These are phyloP conservation scores for Amitus sp. DNA, from an alignment of 2,888 invertebrate species.

Conservation along the genomic window DNA sequence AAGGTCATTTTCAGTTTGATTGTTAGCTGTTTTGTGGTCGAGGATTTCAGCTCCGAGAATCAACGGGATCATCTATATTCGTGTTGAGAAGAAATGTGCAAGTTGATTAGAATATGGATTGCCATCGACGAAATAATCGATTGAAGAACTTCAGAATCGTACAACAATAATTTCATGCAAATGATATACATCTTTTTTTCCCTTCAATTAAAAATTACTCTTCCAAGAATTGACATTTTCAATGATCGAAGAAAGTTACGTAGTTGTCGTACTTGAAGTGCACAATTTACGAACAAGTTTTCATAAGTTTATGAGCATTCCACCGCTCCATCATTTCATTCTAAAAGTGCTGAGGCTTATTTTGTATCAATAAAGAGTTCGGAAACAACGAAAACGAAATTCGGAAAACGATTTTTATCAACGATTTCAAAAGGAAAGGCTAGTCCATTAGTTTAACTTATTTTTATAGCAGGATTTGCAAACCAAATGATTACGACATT, in stretches of 20 bases:
- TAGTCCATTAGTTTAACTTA: too few species aligned
- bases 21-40: not conserved
- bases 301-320: conserved; percentile 1
- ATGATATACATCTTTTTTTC: not conserved
- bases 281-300: conserved; percentile 5
- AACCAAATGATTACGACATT: too few species aligned
- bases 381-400: too few species aligned
- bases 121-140: too few species aligned
- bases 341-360: too few species aligned
- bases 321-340: not conserved
- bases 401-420: too few species aligned
- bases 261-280: conserved; percentile 5
- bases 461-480: too few species aligned
- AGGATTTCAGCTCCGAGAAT: not conserved
- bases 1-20: conserved; percentile 61
- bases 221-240: not conserved
- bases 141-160: too few species aligned
- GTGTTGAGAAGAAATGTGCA: not conserved
- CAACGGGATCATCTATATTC: not conserved
- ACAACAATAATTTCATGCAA: too few species aligned
- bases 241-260: not conserved
- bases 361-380: too few species aligned
- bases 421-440: conserved; percentile 21
- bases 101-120: too few species aligned
- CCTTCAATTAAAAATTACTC: not conserved